A percentile compares a stretch with the other conserved stretches of the same genome.
Conservation (phyloP, 2,113 vertebrate species). For the Caretta caretta region DNA sequence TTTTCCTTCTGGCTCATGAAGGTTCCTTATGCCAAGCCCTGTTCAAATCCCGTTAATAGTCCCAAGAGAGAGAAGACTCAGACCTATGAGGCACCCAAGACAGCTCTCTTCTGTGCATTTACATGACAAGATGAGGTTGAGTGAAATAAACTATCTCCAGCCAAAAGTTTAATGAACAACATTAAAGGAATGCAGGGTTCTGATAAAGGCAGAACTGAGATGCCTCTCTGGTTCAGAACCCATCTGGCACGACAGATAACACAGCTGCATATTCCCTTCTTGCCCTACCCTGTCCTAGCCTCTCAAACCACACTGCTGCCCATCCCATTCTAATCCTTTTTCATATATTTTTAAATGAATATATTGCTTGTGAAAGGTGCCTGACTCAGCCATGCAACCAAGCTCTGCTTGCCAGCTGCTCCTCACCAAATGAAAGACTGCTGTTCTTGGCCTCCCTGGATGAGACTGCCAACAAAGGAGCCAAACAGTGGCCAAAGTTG, state of each 20-base stretch:
- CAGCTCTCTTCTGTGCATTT: background rate
- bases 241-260: constrained; percentile 42
- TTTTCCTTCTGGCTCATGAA: background rate
- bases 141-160: background rate
- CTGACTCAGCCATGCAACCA: background rate
- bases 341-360: background rate
- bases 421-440: background rate
- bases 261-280: background rate
- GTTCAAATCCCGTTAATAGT: background rate
- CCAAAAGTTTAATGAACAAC: background rate
- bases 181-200: background rate
- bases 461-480: background rate
- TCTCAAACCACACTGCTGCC: background rate
- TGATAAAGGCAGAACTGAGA: constrained; percentile 32
- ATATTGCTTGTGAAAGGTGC: background rate
- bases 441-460: background rate
- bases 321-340: background rate
- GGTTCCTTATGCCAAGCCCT: background rate
- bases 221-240: background rate
- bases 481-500: background rate
- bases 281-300: background rate
- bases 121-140: background rate
- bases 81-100: background rate
- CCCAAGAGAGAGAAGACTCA: background rate
- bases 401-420: background rate